Conservation (phyloP, 1,140 invertebrate species). For the Galleria mellonella region DNA sequence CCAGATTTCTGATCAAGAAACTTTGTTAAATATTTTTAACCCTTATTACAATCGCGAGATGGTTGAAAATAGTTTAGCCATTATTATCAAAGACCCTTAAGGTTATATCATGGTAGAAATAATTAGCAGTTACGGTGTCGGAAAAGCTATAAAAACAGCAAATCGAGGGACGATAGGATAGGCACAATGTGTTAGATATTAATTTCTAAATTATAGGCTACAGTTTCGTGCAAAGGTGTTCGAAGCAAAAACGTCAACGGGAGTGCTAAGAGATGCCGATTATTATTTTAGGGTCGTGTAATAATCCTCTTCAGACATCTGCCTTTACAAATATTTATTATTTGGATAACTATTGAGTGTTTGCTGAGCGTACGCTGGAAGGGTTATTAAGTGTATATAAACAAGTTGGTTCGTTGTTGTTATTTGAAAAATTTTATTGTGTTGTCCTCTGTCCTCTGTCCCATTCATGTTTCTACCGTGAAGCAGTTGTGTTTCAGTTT, state of each 20-base stretch:
- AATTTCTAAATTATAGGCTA: constrained; percentile 67
- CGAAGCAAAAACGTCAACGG: constrained; percentile 56
- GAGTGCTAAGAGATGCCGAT: constrained; percentile 61
- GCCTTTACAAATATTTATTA: constrained; percentile 68
- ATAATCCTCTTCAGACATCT: constrained; percentile 54
- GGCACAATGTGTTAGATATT: constrained; percentile 71
- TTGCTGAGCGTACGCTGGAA: neutral
- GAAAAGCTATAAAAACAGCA: constrained; percentile 42
- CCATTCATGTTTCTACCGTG: too few relatives aligned
- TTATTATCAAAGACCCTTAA: constrained; percentile 17
- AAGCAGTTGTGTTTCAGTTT: too few relatives aligned
- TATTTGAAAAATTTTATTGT: too few relatives aligned
- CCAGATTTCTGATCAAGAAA: neutral
- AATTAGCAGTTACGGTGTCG: constrained; percentile 44
- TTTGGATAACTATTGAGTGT: constrained; percentile 29
- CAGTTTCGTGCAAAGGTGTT: constrained; percentile 46
- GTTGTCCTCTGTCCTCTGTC: too few relatives aligned
- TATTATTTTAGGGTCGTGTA: constrained; percentile 58
- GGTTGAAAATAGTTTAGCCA: constrained; percentile 11
- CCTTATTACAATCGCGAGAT: neutral
- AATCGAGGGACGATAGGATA: constrained; percentile 44
- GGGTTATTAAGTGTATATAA: too few relatives aligned
- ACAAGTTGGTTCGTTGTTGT: too few relatives aligned
- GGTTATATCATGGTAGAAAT: constrained; percentile 27
- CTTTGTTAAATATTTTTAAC: neutral